A percentile compares a stretch with the other conserved stretches of the same genome.
These are phyloP conservation scores for Strix aluco DNA, from an alignment of 2,113 vertebrate genomes.

Conservation along the genomic window DNA sequence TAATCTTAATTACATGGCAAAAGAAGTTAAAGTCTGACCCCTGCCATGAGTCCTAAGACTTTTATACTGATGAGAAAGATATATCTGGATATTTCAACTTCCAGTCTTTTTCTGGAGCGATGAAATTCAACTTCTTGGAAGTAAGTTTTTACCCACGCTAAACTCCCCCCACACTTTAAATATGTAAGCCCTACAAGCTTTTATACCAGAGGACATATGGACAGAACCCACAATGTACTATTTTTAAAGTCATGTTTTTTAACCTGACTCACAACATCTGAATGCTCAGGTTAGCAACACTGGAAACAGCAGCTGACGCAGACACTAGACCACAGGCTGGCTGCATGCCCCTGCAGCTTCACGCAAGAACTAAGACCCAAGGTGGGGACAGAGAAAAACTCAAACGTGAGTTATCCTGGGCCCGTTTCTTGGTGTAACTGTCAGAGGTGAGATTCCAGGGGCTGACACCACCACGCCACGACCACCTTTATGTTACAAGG, in stretches of 20 bases:
- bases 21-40: background rate
- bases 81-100: background rate
- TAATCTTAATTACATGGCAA: background rate
- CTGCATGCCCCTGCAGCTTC: background rate
- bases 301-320: background rate
- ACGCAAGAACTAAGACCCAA: background rate
- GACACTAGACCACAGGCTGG: background rate
- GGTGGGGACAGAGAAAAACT: background rate
- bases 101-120: background rate
- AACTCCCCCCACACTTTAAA: background rate
- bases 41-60: background rate
- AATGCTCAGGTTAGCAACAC: background rate
- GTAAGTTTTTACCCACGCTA: background rate
- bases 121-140: background rate
- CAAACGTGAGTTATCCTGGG: background rate
- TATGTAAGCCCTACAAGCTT: background rate
- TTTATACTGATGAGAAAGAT: background rate
- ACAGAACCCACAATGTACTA: background rate
- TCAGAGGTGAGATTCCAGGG: background rate
- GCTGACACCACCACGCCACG: background rate
- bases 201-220: background rate
- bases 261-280: background rate
- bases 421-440: background rate
- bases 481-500: background rate
- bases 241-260: background rate